These are phyloP conservation scores for Ichneumoninae sp. DNA, from an alignment of 2,888 invertebrate species.

Conservation along the genomic window DNA sequence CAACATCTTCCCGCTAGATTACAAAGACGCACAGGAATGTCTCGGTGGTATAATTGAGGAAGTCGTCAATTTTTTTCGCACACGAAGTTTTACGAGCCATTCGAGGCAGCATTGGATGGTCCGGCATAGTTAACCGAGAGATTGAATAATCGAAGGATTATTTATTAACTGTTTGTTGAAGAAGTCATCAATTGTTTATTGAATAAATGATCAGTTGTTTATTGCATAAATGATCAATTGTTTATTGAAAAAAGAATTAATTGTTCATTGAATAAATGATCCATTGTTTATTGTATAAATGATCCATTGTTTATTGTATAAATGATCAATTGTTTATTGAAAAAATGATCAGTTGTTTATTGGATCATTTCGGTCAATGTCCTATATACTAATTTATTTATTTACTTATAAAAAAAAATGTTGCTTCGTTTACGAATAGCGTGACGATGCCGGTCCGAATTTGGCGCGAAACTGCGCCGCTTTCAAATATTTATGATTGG, in stretches of 20 bases:
- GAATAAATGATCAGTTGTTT: too few relatives aligned
- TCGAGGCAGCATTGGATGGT: background rate
- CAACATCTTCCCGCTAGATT: background rate
- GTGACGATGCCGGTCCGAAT: background rate
- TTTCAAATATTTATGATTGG: slow-evolving; percentile 50
- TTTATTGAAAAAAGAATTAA: too few relatives aligned
- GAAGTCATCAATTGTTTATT: too few relatives aligned
- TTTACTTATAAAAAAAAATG: background rate
- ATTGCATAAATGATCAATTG: too few relatives aligned
- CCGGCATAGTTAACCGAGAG: background rate
- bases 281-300: too few relatives aligned
- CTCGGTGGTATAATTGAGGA: slow-evolving; percentile 3
- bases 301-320: too few relatives aligned
- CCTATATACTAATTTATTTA: too few relatives aligned
- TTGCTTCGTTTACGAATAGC: background rate
- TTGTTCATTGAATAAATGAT: too few relatives aligned
- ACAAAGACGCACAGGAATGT: background rate
- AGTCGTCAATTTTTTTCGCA: slow-evolving; percentile 6
- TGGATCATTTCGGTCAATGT: too few relatives aligned
- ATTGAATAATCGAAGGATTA: background rate
- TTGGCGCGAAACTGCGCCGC: slow-evolving; percentile 31
- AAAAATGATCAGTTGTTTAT: too few relatives aligned
- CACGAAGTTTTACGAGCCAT: slow-evolving; percentile 9
- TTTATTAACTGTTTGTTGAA: too few relatives aligned
- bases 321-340: too few relatives aligned